Conservation (phyloP, 2,797 vertebrate species). For the Monodelphis domestica region DNA sequence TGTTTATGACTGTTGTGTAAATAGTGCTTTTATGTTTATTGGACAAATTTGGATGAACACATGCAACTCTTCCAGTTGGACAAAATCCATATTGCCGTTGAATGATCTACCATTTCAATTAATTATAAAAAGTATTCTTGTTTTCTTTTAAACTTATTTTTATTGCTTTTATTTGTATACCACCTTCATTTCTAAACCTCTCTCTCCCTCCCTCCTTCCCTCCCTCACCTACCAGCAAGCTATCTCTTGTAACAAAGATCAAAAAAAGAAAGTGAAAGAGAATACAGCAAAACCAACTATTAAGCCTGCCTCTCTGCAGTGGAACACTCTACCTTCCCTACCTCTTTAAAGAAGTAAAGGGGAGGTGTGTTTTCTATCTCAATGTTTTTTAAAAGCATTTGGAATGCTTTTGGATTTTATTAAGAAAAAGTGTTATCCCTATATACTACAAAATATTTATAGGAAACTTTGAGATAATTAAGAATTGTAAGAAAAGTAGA, state of each 20-base stretch:
- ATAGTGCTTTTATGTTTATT: not conserved
- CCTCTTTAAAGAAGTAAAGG: not conserved
- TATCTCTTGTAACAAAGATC: not conserved
- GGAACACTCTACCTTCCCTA: not conserved
- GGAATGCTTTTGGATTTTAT: not conserved
- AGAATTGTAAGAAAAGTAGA: not conserved
- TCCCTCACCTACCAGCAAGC: not conserved
- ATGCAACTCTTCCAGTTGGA: not conserved
- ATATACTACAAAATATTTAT: not conserved
- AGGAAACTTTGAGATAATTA: not conserved
- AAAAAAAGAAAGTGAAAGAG: not conserved
- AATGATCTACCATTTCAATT: not conserved
- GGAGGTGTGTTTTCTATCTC: no score
- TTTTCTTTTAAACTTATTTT: not conserved
- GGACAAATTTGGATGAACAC: not conserved
- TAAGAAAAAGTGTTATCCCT: not conserved
- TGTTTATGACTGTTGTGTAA: not conserved
- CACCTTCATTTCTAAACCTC: not conserved
- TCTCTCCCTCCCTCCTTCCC: not conserved
- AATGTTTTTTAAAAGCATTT: not conserved
- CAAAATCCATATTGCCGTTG: not conserved
- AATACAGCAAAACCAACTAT: not conserved
- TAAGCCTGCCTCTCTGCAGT: not conserved
- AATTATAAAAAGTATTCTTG: not conserved
- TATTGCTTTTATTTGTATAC: not conserved